A percentile compares a stretch with the other conserved stretches of the same genome.
Evolutionary conservation across 2,888 invertebrate species (phyloP).

Genomic region (Eutolmus rufibarbis): DNA sequence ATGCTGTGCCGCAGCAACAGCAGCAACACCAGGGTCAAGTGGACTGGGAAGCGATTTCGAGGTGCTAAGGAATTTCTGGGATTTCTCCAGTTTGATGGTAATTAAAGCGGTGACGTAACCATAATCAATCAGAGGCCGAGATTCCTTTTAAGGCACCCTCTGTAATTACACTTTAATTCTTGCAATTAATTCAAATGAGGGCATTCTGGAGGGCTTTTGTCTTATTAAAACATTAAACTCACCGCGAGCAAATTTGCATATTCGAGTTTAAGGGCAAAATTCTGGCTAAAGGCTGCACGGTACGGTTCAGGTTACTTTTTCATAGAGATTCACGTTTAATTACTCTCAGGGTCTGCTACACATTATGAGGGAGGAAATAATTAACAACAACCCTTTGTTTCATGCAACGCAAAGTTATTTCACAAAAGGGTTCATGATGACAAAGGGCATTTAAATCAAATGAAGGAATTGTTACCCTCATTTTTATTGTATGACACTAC

Average conservation of each 20-base stretch:
- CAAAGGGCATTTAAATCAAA: neutral
- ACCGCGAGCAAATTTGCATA: neutral
- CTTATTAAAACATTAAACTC: neutral
- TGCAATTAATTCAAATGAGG: neutral
- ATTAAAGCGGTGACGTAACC: neutral
- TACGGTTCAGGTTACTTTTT: neutral
- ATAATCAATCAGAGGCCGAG: neutral
- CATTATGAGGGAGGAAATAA: neutral
- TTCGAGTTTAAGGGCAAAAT: neutral
- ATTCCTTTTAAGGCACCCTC: neutral
- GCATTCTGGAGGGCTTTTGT: neutral
- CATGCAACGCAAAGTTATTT: neutral
- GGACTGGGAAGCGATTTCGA: neutral
- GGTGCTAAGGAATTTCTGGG: neutral
- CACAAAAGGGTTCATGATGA: neutral
- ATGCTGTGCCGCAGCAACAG: neutral
- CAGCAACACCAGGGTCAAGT: neutral
- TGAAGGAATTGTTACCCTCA: neutral
- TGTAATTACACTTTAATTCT: neutral
- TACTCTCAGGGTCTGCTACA: neutral
- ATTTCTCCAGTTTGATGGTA: neutral
- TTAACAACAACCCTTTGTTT: neutral
- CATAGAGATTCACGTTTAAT: neutral
- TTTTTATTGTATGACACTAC: neutral
- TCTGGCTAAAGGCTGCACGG: neutral